Evolutionary conservation across 2,113 vertebrate species (phyloP).

Genomic region (Henicopernis longicauda): DNA sequence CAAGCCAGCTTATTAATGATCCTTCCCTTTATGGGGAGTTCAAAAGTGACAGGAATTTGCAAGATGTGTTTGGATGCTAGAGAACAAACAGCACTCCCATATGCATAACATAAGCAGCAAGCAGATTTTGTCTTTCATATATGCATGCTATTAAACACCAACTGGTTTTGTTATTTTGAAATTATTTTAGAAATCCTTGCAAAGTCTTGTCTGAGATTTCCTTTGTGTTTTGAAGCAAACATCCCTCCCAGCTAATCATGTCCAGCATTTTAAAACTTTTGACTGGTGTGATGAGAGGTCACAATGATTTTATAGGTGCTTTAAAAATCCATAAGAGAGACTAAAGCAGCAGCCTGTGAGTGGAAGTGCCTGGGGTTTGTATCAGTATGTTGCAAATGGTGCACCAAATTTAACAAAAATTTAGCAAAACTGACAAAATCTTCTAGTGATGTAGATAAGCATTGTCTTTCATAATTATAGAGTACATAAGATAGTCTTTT

Average conservation of each 20-base stretch:
- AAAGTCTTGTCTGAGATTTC: not conserved
- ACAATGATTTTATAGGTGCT: not conserved
- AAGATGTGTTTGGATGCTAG: not conserved
- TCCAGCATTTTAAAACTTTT: not conserved
- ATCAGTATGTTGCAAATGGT: not conserved
- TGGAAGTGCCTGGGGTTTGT: not conserved
- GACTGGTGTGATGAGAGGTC: not conserved
- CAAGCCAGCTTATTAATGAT: conserved; percentile 11
- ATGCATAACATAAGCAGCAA: not conserved
- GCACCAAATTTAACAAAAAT: not conserved
- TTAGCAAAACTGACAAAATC: not conserved
- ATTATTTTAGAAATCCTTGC: not conserved
- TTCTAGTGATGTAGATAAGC: not conserved
- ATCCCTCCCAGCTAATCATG: not conserved
- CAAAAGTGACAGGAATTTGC: not conserved
- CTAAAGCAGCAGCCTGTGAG: not conserved
- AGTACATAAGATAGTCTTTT: not conserved
- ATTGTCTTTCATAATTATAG: not conserved
- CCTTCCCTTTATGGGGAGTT: not conserved
- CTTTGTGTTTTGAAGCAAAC: not conserved
- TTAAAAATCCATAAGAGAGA: not conserved
- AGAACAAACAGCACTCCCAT: not conserved
- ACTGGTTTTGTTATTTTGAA: not conserved
- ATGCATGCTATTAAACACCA: not conserved
- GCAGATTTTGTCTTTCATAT: not conserved